Evolutionary conservation across 1,140 invertebrate genomes (phyloP).

Genomic region (Stegodyphus dumicola): DNA sequence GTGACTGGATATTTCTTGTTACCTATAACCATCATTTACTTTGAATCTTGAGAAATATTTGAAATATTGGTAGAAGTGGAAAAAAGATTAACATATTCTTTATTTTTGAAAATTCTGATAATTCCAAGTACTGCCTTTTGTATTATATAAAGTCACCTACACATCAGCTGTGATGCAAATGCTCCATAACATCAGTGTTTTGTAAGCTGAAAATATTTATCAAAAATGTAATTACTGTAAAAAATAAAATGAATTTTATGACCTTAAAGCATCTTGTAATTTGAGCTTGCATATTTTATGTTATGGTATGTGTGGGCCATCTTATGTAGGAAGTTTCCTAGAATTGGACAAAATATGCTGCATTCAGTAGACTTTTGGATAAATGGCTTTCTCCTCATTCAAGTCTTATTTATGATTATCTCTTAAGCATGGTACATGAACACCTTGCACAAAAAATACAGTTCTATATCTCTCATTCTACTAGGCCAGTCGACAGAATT

Average conservation of each 20-base stretch:
- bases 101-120: background rate
- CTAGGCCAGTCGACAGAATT: no score
- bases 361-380: no score
- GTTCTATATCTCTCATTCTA: no score
- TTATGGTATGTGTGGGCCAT: no score
- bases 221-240: conserved; percentile 56
- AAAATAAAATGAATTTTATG: conserved; percentile 53
- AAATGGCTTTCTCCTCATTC: no score
- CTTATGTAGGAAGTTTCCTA: no score
- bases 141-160: background rate
- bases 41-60: background rate
- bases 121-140: conserved; percentile 48
- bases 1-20: background rate
- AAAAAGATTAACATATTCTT: background rate
- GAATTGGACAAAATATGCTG: no score
- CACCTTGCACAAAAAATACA: no score
- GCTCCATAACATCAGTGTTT: conserved; percentile 45
- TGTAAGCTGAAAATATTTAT: conserved; percentile 55
- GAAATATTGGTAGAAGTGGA: background rate
- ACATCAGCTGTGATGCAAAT: conserved; percentile 47
- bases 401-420: no score
- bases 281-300: no score
- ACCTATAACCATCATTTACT: background rate
- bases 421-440: no score
- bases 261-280: conserved; percentile 9